Conservation (phyloP, 2,797 vertebrate species). For the Picus viridis region DNA sequence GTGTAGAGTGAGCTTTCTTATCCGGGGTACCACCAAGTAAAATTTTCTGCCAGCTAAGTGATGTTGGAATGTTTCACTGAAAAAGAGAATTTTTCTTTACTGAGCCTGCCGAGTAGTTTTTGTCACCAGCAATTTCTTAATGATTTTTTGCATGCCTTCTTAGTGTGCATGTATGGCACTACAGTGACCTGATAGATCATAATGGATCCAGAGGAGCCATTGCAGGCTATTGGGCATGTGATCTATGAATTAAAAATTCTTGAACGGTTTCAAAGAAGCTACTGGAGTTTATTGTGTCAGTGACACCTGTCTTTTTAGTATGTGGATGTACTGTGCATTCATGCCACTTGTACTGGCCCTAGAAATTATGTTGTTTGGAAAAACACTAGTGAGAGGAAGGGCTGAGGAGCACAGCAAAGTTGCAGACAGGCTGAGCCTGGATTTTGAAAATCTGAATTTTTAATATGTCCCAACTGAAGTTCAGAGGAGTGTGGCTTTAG, state of each 20-base stretch:
- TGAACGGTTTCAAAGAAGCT: conserved; percentile 63
- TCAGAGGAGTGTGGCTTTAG: not conserved
- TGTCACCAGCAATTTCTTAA: conserved; percentile 74
- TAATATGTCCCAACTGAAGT: not conserved
- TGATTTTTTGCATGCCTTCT: conserved; percentile 68
- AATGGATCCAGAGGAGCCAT: conserved; percentile 76
- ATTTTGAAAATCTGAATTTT: not conserved
- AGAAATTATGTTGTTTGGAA: not conserved
- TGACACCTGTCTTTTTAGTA: conserved; percentile 62
- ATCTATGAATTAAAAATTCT: conserved; percentile 75
- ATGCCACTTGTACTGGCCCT: not conserved
- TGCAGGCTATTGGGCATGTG: conserved; percentile 64
- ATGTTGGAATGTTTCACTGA: conserved; percentile 25
- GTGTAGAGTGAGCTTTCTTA: not conserved
- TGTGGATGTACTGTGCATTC: not conserved
- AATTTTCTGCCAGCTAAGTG: not conserved
- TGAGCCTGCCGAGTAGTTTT: conserved; percentile 68
- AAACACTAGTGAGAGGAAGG: not conserved
- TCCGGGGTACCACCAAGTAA: not conserved
- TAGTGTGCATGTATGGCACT: conserved; percentile 65
- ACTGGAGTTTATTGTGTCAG: conserved; percentile 48
- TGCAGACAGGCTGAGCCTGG: not conserved
- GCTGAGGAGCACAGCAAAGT: not conserved
- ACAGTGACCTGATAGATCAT: conserved; percentile 54
- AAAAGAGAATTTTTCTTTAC: conserved; percentile 61